Base-by-base conservation (phyloP, 2,888 invertebrate species). In the Serrognathus titanus region DNA sequence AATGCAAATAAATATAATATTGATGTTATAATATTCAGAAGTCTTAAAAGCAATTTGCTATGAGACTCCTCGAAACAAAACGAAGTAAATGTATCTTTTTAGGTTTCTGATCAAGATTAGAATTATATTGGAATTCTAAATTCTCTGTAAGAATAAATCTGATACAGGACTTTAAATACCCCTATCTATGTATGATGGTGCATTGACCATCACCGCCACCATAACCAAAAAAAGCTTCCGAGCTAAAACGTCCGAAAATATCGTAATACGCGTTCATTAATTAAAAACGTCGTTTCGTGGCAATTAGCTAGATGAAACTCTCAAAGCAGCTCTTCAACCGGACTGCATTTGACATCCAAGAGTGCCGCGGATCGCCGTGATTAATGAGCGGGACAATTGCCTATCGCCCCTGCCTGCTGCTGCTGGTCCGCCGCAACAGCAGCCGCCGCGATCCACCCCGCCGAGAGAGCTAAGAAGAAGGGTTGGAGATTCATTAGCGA, bases 341-440 rank as follows among this genome's bases (percentile, higher is more conserved):
- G 70, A 72, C 75, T 77, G 77, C 73, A 72, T 77, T 77, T 77
- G 77, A 77, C 76, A 74, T 74, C 69, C 75, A 75, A 76, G 75
- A 76, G 76, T 74, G 71, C 74, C 72, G 70, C 71, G 74, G 71
- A 70, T 71, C 73, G 71, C 68, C 69, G 71, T 77, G 77, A 77
- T 77, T 77, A 77, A 77, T 77, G 77, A 75, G 74, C 72, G 68
- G 75, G 71, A 77, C 77, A 77, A 77, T 77, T 75, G 76, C 73
- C 73, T 69, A 70, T 71, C 69, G 69, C 66, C 68, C 66, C 59
- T 56, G 40, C 51, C 51, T 35, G 52, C 50, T 46, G 51, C 35
- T 39, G 36, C 47, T 35, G 24, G 24, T 31, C 24, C 40, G 48
- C 63, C 62, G 61, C 63, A 60, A 61, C 56, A 56, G 53, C 24